Conservation (phyloP, 37 sponge, comb jelly and placozoan species). For the Cladorhizidae sp. region DNA sequence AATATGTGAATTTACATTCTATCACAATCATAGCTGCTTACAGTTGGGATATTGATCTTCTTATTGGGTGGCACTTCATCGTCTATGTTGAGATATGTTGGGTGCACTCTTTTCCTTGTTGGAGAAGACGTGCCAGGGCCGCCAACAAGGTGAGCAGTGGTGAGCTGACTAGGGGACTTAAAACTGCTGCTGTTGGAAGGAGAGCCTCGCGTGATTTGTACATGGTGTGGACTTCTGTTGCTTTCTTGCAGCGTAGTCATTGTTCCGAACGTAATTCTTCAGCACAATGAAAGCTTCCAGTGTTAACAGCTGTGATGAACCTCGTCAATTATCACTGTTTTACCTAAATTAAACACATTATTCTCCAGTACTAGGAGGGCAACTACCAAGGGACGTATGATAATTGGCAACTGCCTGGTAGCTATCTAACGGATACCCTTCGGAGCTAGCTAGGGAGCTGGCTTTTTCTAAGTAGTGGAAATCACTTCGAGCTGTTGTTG, state of each 20-base stretch:
- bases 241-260: neutral
- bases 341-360: no score
- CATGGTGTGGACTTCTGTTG: constrained; percentile 1
- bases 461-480: neutral
- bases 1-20: neutral
- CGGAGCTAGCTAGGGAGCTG: neutral
- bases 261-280: neutral
- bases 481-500: constrained; percentile 4
- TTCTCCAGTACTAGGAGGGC: no score
- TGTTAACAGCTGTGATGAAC: constrained; percentile 3
- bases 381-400: no score
- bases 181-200: neutral
- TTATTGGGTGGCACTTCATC: constrained; percentile 51
- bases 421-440: no score
- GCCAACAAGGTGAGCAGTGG: neutral
- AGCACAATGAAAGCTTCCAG: neutral
- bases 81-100: constrained; percentile 28
- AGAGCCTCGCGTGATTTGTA: neutral
- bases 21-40: constrained; percentile 29
- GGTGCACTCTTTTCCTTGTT: constrained; percentile 16
- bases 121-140: constrained; percentile 7
- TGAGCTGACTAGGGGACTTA: constrained; percentile 3
- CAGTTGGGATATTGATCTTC: constrained; percentile 43
- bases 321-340: neutral
- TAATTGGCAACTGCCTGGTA: no score